These are phyloP conservation scores for Zaprionus gabonicus DNA, from an alignment of 1,140 invertebrate genomes.

Conservation along the genomic window DNA sequence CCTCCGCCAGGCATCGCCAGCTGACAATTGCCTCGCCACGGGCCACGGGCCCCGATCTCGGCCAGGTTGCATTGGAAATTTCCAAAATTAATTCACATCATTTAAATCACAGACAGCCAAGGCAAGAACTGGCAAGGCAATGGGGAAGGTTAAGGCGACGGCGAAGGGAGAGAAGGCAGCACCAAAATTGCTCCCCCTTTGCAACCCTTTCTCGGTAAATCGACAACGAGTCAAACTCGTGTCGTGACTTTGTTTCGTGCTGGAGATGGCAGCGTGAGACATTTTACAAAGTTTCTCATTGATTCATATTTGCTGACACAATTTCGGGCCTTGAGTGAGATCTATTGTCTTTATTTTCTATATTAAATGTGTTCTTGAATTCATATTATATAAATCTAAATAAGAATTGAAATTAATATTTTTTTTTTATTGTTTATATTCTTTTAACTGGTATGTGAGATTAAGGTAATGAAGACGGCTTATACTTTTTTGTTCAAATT, in stretches of 20 bases:
- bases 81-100: constrained; percentile 77
- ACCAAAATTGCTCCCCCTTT: not conserved
- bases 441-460: too few species aligned
- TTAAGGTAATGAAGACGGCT: too few species aligned
- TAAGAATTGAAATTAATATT: too few species aligned
- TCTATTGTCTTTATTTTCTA: too few species aligned
- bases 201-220: not conserved
- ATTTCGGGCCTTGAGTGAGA: too few species aligned
- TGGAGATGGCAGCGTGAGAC: not conserved
- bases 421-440: too few species aligned
- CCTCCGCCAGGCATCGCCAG: not conserved
- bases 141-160: not conserved
- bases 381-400: too few species aligned
- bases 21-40: constrained; percentile 25
- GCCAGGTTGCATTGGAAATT: constrained; percentile 63
- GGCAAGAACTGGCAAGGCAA: not conserved
- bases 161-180: not conserved
- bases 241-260: not conserved
- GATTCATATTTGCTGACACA: too few species aligned
- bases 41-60: constrained; percentile 5
- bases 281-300: too few species aligned
- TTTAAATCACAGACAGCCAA: constrained; percentile 68
- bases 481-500: too few species aligned
- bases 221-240: not conserved
- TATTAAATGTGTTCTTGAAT: too few species aligned